Base-by-base conservation (phyloP, 2,888 invertebrate genomes). In the Campaea margaritaria region DNA sequence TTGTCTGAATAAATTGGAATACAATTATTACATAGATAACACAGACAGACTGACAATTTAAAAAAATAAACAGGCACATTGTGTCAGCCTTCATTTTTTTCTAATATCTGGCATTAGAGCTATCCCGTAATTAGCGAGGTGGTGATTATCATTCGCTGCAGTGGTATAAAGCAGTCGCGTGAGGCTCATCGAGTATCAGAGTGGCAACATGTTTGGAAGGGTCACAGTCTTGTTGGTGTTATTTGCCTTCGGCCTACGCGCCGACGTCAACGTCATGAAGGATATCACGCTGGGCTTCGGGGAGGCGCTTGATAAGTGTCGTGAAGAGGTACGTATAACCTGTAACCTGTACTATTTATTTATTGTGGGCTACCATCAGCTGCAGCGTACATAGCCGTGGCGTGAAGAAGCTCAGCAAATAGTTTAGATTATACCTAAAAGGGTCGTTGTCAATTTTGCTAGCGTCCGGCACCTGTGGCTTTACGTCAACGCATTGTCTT, bases 261-360 rank as follows among this genome's bases (percentile, higher is more conserved):
- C 76, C 1, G 79, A 76, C 58, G 77, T 79, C 28, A 75, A 73
- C 15, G 80, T 92, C 68, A 84, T 92, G 88, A 91, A 89, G 64
- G 90, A 91, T 51, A 85, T 92, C 64, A 92, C 92, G 0, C 79
- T 92, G 1, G 92, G 92, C 9, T 92, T 91, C 63, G 92, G 92
- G 1, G 80, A 91, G 70, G 92, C 91, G 45, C 76, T 92, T 8
- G 76, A 90, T 15, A 79, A 81, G 58, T 92, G 92, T 71, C 76
- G 91, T 15, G 83, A 85, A 55, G 86, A 89, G 79, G 91, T 91
- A 62, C 69, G 39, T 12, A 36, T n/a, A 2, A 21, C n/a, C n/a
- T n/a, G n/a, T n/a, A n/a, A n/a, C n/a, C n/a, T n/a, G n/a, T n/a
- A n/a, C n/a, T n/a, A n/a, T n/a, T n/a, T n/a, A n/a, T n/a, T n/a